A percentile compares a stretch with the other conserved stretches of the same genome.
phyloP scores from a whole-genome alignment of 2,888 invertebrate genomes.

The Volucella inflata region DNA sequence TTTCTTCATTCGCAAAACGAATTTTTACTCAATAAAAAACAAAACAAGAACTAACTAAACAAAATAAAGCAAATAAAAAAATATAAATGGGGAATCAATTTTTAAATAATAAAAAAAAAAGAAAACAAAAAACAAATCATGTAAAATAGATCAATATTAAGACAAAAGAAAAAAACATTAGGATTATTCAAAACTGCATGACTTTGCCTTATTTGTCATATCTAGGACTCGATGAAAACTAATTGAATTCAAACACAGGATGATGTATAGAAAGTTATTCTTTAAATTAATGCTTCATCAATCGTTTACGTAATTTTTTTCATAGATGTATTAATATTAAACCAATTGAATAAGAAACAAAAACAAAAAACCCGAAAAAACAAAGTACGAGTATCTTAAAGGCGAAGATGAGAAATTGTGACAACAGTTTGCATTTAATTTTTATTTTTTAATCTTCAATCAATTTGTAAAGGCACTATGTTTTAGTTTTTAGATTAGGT shows the following conservation, averaged over 20 bases:
- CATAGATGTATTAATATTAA: slow-evolving; percentile 1
- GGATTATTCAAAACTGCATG: slow-evolving; percentile 45
- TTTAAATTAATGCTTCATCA: slow-evolving; percentile 1
- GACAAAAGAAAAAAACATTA: slow-evolving; percentile 14
- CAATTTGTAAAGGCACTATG: no score
- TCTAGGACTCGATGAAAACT: slow-evolving; percentile 33
- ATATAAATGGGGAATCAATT: slow-evolving; percentile 57
- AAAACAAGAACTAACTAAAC: not conserved
- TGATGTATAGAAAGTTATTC: slow-evolving; percentile 15
- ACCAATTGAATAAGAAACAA: not conserved
- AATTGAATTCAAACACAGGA: slow-evolving; percentile 23
- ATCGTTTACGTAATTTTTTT: slow-evolving; percentile 15
- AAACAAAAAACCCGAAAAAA: not conserved
- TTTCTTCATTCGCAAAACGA: slow-evolving; percentile 31
- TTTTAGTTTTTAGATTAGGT: no score
- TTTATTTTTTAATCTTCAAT: no score
- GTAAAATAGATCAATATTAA: slow-evolving; percentile 32
- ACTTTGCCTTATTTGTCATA: slow-evolving; percentile 56
- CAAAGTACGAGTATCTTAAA: not conserved
- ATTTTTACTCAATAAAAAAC: slow-evolving; percentile 25
- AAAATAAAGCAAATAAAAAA: slow-evolving; percentile 5
- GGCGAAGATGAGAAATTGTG: no score
- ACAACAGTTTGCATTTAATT: no score
- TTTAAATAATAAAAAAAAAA: slow-evolving; percentile 37
- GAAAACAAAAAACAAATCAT: slow-evolving; percentile 12